Percentiles rank a stretch among this genome's conserved stretches.
Evolutionary conservation across 2,888 invertebrate genomes (phyloP).

Genomic region (Phytoseiulus persimilis): DNA sequence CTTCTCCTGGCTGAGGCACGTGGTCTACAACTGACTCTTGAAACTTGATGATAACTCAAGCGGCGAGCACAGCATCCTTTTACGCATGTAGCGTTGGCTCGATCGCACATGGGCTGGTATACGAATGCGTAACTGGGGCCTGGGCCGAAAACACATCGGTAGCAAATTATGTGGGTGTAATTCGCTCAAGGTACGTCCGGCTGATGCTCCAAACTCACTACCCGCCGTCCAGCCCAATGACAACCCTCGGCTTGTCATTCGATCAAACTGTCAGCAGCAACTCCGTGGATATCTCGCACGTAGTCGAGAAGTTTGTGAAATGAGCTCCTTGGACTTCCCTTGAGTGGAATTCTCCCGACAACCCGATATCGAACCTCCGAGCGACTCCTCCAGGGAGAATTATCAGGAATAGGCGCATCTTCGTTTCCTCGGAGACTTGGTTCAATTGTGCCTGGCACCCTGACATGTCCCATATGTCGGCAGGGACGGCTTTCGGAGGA

Average conservation of each 20-base stretch:
- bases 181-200: background rate
- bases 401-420: background rate
- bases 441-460: too few relatives aligned
- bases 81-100: background rate
- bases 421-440: background rate
- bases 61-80: background rate
- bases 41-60: background rate
- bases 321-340: too few relatives aligned
- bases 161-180: background rate
- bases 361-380: background rate
- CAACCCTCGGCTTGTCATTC: too few relatives aligned
- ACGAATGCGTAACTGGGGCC: background rate
- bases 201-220: background rate
- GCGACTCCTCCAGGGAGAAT: background rate
- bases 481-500: too few relatives aligned
- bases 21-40: background rate
- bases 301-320: too few relatives aligned
- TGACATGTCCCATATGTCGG: too few relatives aligned
- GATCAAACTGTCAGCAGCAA: too few relatives aligned
- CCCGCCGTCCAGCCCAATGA: too few relatives aligned
- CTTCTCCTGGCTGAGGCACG: background rate
- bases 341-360: too few relatives aligned
- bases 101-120: background rate
- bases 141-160: background rate
- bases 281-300: too few relatives aligned